A percentile compares a stretch with the other conserved stretches of the same genome.
phyloP scores from a whole-genome alignment of 1,140 invertebrate genomes.

The Euura saliciscinereae region DNA sequence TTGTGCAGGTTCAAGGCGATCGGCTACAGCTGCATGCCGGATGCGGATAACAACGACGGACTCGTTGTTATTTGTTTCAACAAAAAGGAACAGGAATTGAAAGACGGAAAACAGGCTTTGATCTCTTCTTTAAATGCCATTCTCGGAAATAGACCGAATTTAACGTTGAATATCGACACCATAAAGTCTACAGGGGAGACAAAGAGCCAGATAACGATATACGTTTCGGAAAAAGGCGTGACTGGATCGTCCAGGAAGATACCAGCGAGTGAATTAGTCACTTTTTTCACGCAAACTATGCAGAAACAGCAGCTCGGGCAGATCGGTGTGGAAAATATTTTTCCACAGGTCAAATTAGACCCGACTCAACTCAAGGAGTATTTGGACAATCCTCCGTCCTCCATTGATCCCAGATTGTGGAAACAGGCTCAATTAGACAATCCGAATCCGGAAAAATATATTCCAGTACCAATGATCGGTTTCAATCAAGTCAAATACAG shows the following conservation, averaged over 20 bases:
- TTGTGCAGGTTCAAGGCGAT: constrained; percentile 93
- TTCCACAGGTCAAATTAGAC: constrained; percentile 70
- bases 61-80: constrained; percentile 83
- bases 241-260: constrained; percentile 73
- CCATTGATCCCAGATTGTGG: constrained; percentile 81
- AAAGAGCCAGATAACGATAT: constrained; percentile 81
- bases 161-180: constrained; percentile 78
- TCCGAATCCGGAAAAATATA: constrained; percentile 85
- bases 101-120: constrained; percentile 75
- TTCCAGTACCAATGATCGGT: constrained; percentile 92
- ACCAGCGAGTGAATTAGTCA: constrained; percentile 73
- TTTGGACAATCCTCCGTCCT: constrained; percentile 85
- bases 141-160: constrained; percentile 83
- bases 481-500: constrained; percentile 85
- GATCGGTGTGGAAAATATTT: constrained; percentile 69
- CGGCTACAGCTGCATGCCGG: constrained; percentile 84
- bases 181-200: constrained; percentile 76
- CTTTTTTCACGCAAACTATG: constrained; percentile 70
- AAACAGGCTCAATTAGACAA: constrained; percentile 92
- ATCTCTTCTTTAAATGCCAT: constrained; percentile 71
- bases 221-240: constrained; percentile 77
- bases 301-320: constrained; percentile 73
- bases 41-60: constrained; percentile 84
- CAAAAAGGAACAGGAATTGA: constrained; percentile 78
- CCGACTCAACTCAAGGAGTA: constrained; percentile 85